Percentiles rank a stretch among this genome's conserved stretches.
Evolutionary conservation across 2,888 invertebrate genomes (phyloP).

Genomic region (Amiota mariae): DNA sequence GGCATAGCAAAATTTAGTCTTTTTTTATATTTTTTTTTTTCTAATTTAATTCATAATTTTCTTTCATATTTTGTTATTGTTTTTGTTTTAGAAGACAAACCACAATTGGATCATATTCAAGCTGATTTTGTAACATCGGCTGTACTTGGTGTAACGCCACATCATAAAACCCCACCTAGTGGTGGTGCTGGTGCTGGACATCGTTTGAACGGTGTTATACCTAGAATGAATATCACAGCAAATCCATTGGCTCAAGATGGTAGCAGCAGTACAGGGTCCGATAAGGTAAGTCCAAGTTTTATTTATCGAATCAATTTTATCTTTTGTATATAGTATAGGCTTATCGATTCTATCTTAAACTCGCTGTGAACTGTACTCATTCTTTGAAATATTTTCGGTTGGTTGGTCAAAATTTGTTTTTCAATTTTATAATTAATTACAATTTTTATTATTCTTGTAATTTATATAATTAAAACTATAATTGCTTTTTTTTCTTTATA

Average conservation of each 20-base stretch:
- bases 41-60: conserved; percentile 10
- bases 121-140: conserved; percentile 70
- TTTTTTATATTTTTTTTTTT: too few species aligned
- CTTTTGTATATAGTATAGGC: too few species aligned
- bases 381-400: conserved; percentile 56
- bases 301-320: too few species aligned
- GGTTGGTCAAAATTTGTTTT: conserved; percentile 62
- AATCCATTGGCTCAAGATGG: conserved; percentile 72
- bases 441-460: neutral
- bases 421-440: neutral
- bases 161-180: conserved; percentile 54
- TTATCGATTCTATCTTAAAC: neutral
- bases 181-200: conserved; percentile 51
- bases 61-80: neutral
- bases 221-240: conserved; percentile 73
- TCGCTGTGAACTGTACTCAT: neutral
- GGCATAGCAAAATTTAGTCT: too few species aligned
- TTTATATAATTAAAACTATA: too few species aligned
- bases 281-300: conserved; percentile 60
- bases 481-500: neutral
- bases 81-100: conserved; percentile 66
- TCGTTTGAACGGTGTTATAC: conserved; percentile 71
- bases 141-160: conserved; percentile 65
- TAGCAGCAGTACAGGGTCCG: conserved; percentile 49
- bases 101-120: conserved; percentile 73